phyloP scores from a whole-genome alignment of 2,113 vertebrate species.

The Myxocyprinus asiaticus region DNA sequence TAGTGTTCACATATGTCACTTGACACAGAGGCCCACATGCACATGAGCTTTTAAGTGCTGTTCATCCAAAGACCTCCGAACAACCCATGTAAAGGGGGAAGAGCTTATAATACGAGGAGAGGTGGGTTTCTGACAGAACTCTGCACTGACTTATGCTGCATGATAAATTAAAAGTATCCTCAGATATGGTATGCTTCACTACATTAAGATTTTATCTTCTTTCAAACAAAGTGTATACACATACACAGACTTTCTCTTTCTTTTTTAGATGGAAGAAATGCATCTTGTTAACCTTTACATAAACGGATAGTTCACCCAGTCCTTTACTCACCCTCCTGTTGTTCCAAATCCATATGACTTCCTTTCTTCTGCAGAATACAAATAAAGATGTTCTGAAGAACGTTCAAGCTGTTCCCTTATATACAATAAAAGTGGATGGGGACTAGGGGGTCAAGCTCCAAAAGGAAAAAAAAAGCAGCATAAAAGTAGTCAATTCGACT shows the following conservation, averaged over 20 bases:
- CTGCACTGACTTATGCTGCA: background rate
- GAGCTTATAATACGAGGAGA: background rate
- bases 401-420: no score
- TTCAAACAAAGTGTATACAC: constrained; percentile 6
- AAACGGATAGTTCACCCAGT: background rate
- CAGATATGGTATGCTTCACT: background rate
- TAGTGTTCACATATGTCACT: constrained; percentile 9
- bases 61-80: constrained; percentile 12
- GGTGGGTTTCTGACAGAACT: background rate
- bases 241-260: constrained; percentile 1
- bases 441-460: no score
- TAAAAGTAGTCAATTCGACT: no score
- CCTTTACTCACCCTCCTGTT: no score
- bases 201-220: constrained; percentile 32
- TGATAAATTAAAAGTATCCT: background rate
- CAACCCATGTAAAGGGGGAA: background rate
- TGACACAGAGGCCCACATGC: constrained; percentile 23
- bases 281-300: constrained; percentile 16
- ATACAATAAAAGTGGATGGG: no score
- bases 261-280: constrained; percentile 30
- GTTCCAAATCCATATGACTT: no score
- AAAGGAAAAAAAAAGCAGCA: no score
- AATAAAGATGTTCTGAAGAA: no score
- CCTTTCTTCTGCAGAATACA: no score
- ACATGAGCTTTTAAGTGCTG: constrained; percentile 32